Evolutionary conservation across 2,113 vertebrate genomes (phyloP).

Genomic region (Cichladusa arquata): DNA sequence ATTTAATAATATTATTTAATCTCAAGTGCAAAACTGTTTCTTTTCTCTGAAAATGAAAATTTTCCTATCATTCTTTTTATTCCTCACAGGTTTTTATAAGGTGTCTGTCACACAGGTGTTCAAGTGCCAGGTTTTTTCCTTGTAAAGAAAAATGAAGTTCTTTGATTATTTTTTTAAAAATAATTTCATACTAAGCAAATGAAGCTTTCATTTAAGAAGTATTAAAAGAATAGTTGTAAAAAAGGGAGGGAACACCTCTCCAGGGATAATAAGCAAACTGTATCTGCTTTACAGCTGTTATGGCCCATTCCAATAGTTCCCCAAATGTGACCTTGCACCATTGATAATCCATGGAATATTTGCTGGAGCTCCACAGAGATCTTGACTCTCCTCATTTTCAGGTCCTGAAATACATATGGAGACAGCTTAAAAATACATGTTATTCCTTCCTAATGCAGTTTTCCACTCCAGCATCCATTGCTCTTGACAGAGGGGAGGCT

Average conservation of each 20-base stretch:
- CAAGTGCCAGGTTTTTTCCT: neutral
- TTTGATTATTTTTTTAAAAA: neutral
- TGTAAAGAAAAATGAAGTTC: neutral
- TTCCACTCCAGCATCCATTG: neutral
- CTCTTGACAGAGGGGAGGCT: neutral
- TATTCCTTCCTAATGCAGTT: neutral
- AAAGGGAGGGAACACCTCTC: neutral
- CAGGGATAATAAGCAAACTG: neutral
- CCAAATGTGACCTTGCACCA: neutral
- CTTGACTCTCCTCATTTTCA: neutral
- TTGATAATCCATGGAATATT: neutral
- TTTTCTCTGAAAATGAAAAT: neutral
- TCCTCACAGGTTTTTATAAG: conserved; percentile 12
- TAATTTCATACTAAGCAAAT: neutral
- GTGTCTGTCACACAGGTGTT: neutral
- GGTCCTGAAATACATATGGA: neutral
- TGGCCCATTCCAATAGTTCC: neutral
- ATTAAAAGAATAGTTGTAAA: neutral
- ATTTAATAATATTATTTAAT: neutral
- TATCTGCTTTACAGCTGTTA: conserved; percentile 1
- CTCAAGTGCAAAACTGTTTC: neutral
- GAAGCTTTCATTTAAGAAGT: conserved; percentile 18
- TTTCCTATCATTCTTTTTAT: neutral
- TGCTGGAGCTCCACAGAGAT: neutral
- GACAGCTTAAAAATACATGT: neutral